Evolutionary conservation across 2,113 vertebrate genomes (phyloP).

Genomic region (Riparia riparia): DNA sequence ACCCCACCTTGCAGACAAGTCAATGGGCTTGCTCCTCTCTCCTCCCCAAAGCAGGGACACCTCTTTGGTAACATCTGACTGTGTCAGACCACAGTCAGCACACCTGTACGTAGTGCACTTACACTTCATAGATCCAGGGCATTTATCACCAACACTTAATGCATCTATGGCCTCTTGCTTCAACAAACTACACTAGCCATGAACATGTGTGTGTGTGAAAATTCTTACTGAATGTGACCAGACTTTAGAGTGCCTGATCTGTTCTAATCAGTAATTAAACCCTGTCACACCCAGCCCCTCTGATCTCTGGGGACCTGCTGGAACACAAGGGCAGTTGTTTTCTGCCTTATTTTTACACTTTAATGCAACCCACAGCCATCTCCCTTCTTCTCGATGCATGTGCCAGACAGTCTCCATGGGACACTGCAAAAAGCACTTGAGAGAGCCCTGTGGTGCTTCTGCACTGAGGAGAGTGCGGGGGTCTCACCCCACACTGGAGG

Average conservation of each 20-base stretch:
- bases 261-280: neutral
- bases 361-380: neutral
- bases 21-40: rapidly evolving
- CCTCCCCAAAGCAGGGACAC: neutral
- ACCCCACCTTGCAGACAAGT: neutral
- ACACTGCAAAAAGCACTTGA: neutral
- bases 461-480: neutral
- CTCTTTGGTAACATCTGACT: neutral
- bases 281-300: neutral
- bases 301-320: neutral
- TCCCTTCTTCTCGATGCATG: neutral
- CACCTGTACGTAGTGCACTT: neutral
- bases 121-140: neutral
- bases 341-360: rapidly evolving
- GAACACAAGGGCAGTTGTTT: neutral
- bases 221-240: neutral
- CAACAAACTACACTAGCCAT: neutral
- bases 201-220: neutral
- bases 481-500: neutral
- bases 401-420: neutral
- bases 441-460: neutral
- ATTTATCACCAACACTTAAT: neutral
- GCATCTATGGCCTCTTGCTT: neutral
- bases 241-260: neutral
- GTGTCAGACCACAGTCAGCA: neutral